These are phyloP conservation scores for Cepaea nemoralis DNA, from an alignment of 1,140 invertebrate species.

Conservation along the genomic window DNA sequence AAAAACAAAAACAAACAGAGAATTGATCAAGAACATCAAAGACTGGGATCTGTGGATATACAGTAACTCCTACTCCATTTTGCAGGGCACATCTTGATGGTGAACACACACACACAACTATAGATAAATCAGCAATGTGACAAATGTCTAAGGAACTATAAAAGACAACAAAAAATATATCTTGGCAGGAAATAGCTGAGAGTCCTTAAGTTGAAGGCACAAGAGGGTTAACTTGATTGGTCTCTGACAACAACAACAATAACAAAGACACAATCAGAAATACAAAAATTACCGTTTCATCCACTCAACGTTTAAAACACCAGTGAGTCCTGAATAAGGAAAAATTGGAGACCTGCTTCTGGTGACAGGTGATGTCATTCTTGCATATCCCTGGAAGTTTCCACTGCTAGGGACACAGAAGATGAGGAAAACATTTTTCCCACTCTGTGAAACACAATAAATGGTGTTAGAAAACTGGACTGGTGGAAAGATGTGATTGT, in stretches of 20 bases:
- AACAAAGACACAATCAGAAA: too few species aligned
- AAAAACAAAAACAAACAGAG: too few species aligned
- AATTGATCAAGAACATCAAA: too few species aligned
- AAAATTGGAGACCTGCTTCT: slow-evolving; percentile 71
- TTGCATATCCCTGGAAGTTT: slow-evolving; percentile 75
- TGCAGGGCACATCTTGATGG: too few species aligned
- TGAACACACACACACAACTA: too few species aligned
- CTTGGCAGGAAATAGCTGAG: background rate
- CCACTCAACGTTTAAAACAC: slow-evolving; percentile 73
- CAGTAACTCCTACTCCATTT: too few species aligned
- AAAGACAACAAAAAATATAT: background rate
- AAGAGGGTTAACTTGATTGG: background rate
- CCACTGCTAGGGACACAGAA: slow-evolving; percentile 75
- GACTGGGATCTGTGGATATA: too few species aligned
- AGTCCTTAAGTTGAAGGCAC: background rate
- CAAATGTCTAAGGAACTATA: too few species aligned
- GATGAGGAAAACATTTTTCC: slow-evolving; percentile 73
- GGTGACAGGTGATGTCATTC: slow-evolving; percentile 66
- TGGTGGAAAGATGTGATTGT: too few species aligned
- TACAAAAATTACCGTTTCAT: slow-evolving; percentile 73
- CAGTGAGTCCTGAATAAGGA: slow-evolving; percentile 64
- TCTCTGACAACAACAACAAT: background rate
- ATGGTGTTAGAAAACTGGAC: too few species aligned
- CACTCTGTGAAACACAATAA: slow-evolving; percentile 65
- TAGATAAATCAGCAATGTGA: too few species aligned